Evolutionary conservation across 2,888 invertebrate species (phyloP).

Genomic region (Rhagophthalmus giganteus): DNA sequence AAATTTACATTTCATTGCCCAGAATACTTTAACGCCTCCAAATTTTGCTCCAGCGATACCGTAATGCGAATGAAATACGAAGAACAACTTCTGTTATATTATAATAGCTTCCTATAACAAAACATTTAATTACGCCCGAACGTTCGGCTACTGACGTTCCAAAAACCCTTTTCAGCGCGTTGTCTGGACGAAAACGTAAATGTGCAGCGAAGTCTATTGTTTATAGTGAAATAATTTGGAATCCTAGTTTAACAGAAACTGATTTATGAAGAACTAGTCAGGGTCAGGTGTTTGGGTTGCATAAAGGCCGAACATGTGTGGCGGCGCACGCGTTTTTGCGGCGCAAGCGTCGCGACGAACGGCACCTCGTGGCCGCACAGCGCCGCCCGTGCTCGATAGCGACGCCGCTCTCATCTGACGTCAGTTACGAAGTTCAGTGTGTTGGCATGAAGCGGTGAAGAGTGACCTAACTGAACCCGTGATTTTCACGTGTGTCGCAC

Average conservation of each 20-base stretch:
- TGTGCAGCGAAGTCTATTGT: slow-evolving; percentile 26
- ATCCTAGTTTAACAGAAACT: slow-evolving; percentile 31
- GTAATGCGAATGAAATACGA: slow-evolving; percentile 27
- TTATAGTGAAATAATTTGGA: slow-evolving; percentile 30
- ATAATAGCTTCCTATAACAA: slow-evolving; percentile 29
- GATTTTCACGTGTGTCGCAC: slow-evolving; percentile 36
- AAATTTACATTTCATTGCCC: slow-evolving; percentile 32
- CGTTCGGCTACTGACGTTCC: slow-evolving; percentile 23
- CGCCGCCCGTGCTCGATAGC: slow-evolving; percentile 54
- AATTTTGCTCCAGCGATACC: slow-evolving; percentile 22
- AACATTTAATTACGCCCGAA: slow-evolving; percentile 29
- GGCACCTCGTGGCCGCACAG: slow-evolving; percentile 51
- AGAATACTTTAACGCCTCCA: slow-evolving; percentile 19
- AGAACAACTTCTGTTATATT: slow-evolving; percentile 26
- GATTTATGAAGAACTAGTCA: slow-evolving; percentile 42
- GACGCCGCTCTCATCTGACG: slow-evolving; percentile 53
- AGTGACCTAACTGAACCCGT: slow-evolving; percentile 47
- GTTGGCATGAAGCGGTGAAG: slow-evolving; percentile 54
- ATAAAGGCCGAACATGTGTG: slow-evolving; percentile 28
- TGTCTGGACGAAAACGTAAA: slow-evolving; percentile 25
- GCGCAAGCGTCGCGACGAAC: slow-evolving; percentile 48
- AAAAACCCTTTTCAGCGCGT: slow-evolving; percentile 25
- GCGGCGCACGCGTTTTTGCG: slow-evolving; percentile 44
- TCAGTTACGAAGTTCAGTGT: slow-evolving; percentile 50
- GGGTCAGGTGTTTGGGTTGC: slow-evolving; percentile 38